These are phyloP conservation scores for Chiridota heheva DNA, from an alignment of 35 echinoderm and acorn worm species.

Conservation along the genomic window DNA sequence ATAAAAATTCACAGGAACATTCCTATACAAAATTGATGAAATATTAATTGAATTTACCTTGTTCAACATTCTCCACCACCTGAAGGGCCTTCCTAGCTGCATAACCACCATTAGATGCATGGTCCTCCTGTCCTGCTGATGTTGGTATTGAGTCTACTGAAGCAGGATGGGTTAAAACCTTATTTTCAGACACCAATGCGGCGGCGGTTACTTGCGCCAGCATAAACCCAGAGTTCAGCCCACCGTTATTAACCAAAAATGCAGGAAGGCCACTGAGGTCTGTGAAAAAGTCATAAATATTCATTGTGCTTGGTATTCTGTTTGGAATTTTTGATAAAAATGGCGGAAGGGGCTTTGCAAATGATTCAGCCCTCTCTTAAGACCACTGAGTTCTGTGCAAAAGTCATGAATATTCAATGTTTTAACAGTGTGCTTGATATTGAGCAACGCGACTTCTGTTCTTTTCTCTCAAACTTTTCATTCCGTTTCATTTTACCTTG, in stretches of 20 bases:
- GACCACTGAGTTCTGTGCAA: no score
- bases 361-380: no score
- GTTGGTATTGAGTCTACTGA: slow-evolving; percentile 93
- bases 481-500: no score
- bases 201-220: slow-evolving; percentile 92
- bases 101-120: slow-evolving; percentile 91
- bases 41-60: no score
- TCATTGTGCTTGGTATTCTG: background rate
- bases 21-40: no score
- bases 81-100: slow-evolving; percentile 65
- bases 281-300: slow-evolving; percentile 10
- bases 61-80: slow-evolving; percentile 92
- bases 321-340: no score
- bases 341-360: no score
- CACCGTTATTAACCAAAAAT: slow-evolving; percentile 78
- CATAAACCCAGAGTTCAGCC: slow-evolving; percentile 92
- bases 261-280: slow-evolving; percentile 86
- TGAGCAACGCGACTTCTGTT: no score
- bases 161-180: slow-evolving; percentile 91
- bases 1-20: no score
- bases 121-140: slow-evolving; percentile 85
- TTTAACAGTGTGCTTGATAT: no score
- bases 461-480: no score
- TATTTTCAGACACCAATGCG: slow-evolving; percentile 94
- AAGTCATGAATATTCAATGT: no score